These are phyloP conservation scores for Cassiopea xamachana DNA, from an alignment of 30 jellyfish, hydroid and myxozoan genomes.

Conservation along the genomic window DNA sequence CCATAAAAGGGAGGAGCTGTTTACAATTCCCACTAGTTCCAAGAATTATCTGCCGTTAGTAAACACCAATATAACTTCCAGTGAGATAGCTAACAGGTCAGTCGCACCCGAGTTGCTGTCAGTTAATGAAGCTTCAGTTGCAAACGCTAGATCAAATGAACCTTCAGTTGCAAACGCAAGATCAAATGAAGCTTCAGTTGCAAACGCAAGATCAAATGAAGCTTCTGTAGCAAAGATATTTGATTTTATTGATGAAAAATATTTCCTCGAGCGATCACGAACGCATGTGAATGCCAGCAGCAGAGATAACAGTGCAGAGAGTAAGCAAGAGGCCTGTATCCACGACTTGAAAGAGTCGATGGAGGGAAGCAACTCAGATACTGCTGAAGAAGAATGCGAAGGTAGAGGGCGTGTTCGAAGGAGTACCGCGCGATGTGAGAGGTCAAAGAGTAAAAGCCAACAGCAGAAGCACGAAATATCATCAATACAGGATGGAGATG, in stretches of 20 bases:
- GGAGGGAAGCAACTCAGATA: neutral
- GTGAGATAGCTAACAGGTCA: neutral
- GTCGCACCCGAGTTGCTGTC: neutral
- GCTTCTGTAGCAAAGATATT: neutral
- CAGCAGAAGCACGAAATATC: neutral
- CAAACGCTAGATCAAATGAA: no score
- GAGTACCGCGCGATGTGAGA: neutral
- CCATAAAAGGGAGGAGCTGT: neutral
- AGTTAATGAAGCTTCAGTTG: neutral
- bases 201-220: neutral
- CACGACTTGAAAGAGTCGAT: neutral
- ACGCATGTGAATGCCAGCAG: neutral
- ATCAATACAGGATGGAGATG: neutral
- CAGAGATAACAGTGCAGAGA: neutral
- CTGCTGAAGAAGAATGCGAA: neutral
- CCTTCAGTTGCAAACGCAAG: no score
- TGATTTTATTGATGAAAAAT: constrained; percentile 5
- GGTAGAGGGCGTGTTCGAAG: no score
- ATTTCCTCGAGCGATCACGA: constrained; percentile 3
- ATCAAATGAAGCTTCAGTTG: no score
- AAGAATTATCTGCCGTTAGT: neutral
- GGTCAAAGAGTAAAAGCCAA: neutral
- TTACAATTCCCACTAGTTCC: neutral
- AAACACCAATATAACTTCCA: neutral
- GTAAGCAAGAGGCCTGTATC: neutral